These are phyloP conservation scores for Allobates femoralis DNA, from an alignment of 2,797 vertebrate species.

Conservation along the genomic window DNA sequence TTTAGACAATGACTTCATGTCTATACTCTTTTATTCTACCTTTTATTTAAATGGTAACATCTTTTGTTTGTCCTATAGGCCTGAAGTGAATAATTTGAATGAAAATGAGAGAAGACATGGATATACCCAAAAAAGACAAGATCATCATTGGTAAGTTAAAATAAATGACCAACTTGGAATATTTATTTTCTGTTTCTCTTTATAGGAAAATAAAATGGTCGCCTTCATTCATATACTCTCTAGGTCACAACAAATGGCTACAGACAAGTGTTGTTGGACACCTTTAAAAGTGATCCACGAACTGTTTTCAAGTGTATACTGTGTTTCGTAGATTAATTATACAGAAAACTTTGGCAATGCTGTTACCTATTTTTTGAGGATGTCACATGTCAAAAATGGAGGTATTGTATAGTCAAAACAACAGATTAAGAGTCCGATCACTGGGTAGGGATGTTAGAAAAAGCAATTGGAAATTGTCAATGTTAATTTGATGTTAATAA, in stretches of 20 bases:
- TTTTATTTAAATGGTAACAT: not conserved
- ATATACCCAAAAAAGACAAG: constrained; percentile 4
- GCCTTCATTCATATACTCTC: no score
- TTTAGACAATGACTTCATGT: not conserved
- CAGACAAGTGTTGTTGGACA: not conserved
- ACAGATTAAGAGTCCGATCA: no score
- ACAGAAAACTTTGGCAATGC: no score
- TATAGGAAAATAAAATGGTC: not conserved
- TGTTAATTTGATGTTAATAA: no score
- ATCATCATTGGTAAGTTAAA: constrained; percentile 37
- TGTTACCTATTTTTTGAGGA: no score
- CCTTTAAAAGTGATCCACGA: not conserved
- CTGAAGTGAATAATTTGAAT: not conserved
- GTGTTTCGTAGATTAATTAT: no score
- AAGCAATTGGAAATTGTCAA: no score
- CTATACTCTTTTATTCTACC: not conserved
- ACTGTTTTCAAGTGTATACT: not conserved
- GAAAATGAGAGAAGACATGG: constrained; percentile 12
- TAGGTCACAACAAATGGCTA: not conserved
- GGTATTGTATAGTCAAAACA: no score
- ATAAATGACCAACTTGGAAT: not conserved
- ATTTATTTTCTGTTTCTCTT: not conserved
- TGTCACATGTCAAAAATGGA: no score
- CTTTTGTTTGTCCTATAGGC: not conserved
- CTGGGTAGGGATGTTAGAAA: no score